Conservation (phyloP, 2,888 invertebrate genomes). For the Tillus elongatus region DNA sequence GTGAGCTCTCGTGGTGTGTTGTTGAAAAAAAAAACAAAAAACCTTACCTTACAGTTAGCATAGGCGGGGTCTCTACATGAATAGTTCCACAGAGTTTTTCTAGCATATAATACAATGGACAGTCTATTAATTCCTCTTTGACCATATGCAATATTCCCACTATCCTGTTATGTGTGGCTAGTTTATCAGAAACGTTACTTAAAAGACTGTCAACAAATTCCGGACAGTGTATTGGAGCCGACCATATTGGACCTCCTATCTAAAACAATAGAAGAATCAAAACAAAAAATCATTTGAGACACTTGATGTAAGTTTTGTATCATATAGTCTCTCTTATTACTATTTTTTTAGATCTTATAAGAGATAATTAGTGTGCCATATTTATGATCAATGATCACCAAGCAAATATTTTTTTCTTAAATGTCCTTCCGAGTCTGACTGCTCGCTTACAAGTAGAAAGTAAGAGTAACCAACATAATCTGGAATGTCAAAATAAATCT, state of each 20-base stretch:
- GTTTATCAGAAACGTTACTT: constrained; percentile 37
- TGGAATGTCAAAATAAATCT: too few species aligned
- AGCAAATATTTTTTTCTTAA: too few species aligned
- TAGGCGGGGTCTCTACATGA: constrained; percentile 62
- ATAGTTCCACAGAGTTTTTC: constrained; percentile 68
- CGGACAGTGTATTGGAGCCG: constrained; percentile 71
- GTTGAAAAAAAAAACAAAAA: too few species aligned
- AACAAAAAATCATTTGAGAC: constrained; percentile 15
- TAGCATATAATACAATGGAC: constrained; percentile 79
- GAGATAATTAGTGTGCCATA: too few species aligned
- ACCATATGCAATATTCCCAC: constrained; percentile 74
- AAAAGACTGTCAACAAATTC: constrained; percentile 67
- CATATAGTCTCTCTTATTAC: too few species aligned
- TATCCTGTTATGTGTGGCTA: constrained; percentile 67
- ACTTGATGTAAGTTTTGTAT: too few species aligned
- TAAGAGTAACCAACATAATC: too few species aligned
- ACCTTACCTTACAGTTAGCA: constrained; percentile 61
- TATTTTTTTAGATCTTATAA: too few species aligned
- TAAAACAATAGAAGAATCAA: constrained; percentile 34
- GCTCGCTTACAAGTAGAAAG: too few species aligned
- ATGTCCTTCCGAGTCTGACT: too few species aligned
- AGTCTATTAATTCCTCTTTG: constrained; percentile 71
- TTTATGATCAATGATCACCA: too few species aligned
- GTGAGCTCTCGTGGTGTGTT: too few species aligned
- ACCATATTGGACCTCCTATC: constrained; percentile 94